Conservation (phyloP, 1,140 invertebrate species). For the Lepidostoma basale region DNA sequence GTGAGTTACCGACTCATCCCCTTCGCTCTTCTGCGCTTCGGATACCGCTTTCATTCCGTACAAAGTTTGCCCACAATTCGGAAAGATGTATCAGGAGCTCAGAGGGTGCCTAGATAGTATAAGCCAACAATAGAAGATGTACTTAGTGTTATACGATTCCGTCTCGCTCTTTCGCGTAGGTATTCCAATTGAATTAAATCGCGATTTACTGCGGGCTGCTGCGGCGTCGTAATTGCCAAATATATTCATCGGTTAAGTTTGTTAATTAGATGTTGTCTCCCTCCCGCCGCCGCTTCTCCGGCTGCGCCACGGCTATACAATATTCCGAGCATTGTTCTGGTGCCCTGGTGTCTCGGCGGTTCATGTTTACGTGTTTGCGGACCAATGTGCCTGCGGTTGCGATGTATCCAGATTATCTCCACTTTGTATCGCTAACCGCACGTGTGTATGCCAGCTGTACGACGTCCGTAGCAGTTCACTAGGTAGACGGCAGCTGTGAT, state of each 20-base stretch:
- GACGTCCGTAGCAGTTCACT: background rate
- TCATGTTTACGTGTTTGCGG: constrained; percentile 15
- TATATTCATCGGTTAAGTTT: constrained; percentile 44
- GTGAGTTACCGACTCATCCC: background rate
- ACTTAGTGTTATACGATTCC: background rate
- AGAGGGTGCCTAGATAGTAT: constrained; percentile 1
- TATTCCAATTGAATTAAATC: constrained; percentile 44
- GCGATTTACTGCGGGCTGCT: constrained; percentile 41
- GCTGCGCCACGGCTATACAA: background rate
- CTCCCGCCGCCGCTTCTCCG: background rate
- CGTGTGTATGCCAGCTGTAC: background rate
- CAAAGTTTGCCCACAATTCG: constrained; percentile 16
- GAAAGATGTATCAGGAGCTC: constrained; percentile 25
- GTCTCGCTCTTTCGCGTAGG: constrained; percentile 1
- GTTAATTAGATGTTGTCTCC: constrained; percentile 42
- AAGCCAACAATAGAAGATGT: background rate
- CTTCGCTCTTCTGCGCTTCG: background rate
- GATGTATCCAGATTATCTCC: constrained; percentile 19
- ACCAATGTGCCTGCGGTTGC: background rate
- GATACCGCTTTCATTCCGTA: background rate
- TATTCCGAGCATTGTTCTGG: constrained; percentile 2
- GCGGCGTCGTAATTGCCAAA: constrained; percentile 42
- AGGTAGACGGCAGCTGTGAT: background rate
- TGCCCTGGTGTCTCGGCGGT: background rate
- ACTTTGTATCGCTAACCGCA: constrained; percentile 11